Evolutionary conservation across 2,797 vertebrate species (phyloP), one percentile per base, ranked within the genome.

Genomic region (Spheniscus humboldti): DNA sequence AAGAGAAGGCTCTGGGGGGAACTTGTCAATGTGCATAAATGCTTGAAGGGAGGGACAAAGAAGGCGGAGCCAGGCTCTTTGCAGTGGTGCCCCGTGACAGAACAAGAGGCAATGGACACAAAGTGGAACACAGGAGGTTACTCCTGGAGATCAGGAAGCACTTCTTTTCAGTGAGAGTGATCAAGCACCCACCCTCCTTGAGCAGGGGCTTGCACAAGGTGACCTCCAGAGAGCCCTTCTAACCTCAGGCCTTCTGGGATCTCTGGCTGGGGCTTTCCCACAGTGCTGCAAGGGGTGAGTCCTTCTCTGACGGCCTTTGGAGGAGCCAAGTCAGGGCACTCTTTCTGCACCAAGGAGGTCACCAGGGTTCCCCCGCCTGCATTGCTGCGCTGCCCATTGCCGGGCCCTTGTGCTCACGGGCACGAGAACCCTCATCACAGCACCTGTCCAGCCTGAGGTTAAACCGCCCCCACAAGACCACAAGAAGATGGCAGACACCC

Each of bases 391-490:
- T 18, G 28, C 0, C 3, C 28, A 5, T 14, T 64, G 4, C 25
- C 7, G 5, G 24, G 14, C 7, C 15, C 53, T 35, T 57, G 11
- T 28, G 13, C 35, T 53, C 18, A 27, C 20, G 7, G 2, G 23
- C 18, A 43, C 39, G 39, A 39, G 39, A 39, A 39, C 39, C 39
- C 22, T 33, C 13, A 15, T 22, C 56, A 52, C 13, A 22, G 11
- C 13, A 37, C 6, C 22, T 30, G 6, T 10, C 22, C 13, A 25
- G 25, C 11, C 56, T 24, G 37, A 63, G 30, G 16, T 8, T 41
- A 28, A 53, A 52, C 2, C 0, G 1, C 2, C 14, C 18, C 37
- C 9, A 5, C 31, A 48, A 59, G 17, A 27, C 3, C 4, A 35
- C 5, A 25, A 73, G 10, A 68, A 75, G 30, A 30, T 5, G 6